Conservation (phyloP, 2,888 invertebrate genomes). For the Acronicta alni region DNA sequence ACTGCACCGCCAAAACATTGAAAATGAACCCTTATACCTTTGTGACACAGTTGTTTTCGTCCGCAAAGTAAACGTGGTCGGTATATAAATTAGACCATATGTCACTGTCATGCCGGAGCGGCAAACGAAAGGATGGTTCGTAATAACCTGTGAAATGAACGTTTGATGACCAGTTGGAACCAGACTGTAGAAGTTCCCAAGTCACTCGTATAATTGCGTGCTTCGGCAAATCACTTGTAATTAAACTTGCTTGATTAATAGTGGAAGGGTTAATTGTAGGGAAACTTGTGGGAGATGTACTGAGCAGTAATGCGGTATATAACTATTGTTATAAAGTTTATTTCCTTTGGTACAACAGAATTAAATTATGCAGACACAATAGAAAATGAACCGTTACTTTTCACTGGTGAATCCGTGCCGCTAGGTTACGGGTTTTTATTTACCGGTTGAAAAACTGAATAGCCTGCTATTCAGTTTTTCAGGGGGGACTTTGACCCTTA, state of each 20-base stretch:
- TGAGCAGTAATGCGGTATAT: constrained; percentile 7
- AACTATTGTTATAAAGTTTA: background rate
- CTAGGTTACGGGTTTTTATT: no score
- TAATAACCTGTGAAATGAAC: constrained; percentile 85
- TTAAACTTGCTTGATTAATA: constrained; percentile 57
- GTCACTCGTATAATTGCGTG: constrained; percentile 61
- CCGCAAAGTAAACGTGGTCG: constrained; percentile 62
- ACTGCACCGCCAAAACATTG: constrained; percentile 37
- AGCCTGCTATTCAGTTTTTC: no score
- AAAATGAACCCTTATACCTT: constrained; percentile 64
- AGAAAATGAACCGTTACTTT: no score
- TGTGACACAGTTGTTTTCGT: constrained; percentile 54
- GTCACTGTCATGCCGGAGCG: constrained; percentile 79
- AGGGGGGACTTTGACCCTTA: no score
- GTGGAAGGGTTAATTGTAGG: constrained; percentile 27
- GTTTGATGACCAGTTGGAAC: constrained; percentile 76
- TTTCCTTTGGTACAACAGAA: no score
- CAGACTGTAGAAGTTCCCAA: constrained; percentile 60
- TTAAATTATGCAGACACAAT: no score
- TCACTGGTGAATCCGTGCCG: no score
- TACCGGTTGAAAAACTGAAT: no score
- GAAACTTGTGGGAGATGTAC: constrained; percentile 18
- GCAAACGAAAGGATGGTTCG: constrained; percentile 73
- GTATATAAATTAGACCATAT: constrained; percentile 82
- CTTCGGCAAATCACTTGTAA: constrained; percentile 60